Evolutionary conservation across 2,888 invertebrate species (phyloP), one percentile per base, ranked within the genome.

Genomic region (Macropis europaea): DNA sequence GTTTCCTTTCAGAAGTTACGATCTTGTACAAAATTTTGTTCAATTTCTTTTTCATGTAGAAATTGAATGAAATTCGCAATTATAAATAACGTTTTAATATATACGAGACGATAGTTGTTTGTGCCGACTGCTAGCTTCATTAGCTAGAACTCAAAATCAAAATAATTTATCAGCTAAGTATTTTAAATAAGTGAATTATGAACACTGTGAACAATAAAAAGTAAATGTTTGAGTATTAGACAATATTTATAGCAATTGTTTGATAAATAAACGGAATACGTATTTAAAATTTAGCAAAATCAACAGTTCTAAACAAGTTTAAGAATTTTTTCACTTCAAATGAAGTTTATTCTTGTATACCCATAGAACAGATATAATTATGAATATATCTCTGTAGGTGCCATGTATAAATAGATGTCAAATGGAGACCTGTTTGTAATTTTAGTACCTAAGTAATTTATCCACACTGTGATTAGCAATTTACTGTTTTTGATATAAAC

Each of bases 401-500:
- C 60, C 68, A 76, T 82, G 73, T 70, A 79, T 54, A 70, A 63
- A 60, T 83, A 83, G 60, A 67, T 54, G 63, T 66, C 42, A 61
- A 68, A 48, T 53, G 61, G 68, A 82, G 69, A 82, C 60, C 68
- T 82, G 74, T 85, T 83, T 81, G 77, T 82, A 84, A 80, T 71
- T 75, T 75, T 84, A 84, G 79, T 56, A 43, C 63, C 54, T 85
- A 85, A 85, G 80, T 86, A 84, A 87, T 85, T 86, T 85, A 86
- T 85, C 82, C 73, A 79, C 63, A 78, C 82, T 87, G 85, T 84
- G 83, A 87, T 86, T 84, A 76, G 73, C 82, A 83, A 78, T 85
- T 79, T 83, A 60, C 68, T 70, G 74, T 78, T 71, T 70, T 47
- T 47, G 43, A 67, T 57, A 19, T 64, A 22, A 67, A 22, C 32